A percentile compares a stretch with the other conserved stretches of the same genome.
Evolutionary conservation across 2,888 invertebrate genomes (phyloP).

Genomic region (Mesochorus sp.): DNA sequence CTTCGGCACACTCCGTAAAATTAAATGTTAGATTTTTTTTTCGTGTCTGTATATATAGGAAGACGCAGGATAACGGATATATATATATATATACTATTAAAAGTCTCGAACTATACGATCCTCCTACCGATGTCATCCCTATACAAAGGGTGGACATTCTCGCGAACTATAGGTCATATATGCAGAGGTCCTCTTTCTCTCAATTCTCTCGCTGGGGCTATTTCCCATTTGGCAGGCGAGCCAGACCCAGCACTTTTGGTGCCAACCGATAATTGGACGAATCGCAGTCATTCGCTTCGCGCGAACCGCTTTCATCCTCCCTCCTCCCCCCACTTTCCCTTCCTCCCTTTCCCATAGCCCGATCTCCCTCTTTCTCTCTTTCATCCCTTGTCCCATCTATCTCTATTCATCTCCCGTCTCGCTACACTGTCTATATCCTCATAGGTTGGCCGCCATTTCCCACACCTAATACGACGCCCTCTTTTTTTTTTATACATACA

Average conservation of each 20-base stretch:
- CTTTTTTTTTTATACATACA: slow-evolving; percentile 15
- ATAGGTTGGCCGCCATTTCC: slow-evolving; percentile 19
- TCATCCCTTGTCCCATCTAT: too few species aligned
- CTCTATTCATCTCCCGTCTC: slow-evolving; percentile 11
- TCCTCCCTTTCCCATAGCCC: slow-evolving; percentile 1
- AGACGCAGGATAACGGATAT: slow-evolving; percentile 8
- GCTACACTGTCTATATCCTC: slow-evolving; percentile 37
- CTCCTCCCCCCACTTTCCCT: slow-evolving; percentile 30
- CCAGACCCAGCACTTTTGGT: slow-evolving; percentile 80
- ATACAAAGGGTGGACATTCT: slow-evolving; percentile 36
- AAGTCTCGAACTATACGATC: slow-evolving; percentile 47
- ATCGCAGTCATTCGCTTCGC: slow-evolving; percentile 78
- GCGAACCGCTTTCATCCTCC: slow-evolving; percentile 69
- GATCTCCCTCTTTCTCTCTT: slow-evolving; percentile 28
- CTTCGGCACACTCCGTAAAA: slow-evolving; percentile 41
- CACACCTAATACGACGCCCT: slow-evolving; percentile 26
- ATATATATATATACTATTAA: too few species aligned
- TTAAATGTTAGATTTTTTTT: slow-evolving; percentile 42
- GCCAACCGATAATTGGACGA: slow-evolving; percentile 80
- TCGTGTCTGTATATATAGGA: background rate
- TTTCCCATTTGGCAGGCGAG: slow-evolving; percentile 79
- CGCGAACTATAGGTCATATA: slow-evolving; percentile 40
- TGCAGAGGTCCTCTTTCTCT: slow-evolving; percentile 14
- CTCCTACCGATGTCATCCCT: slow-evolving; percentile 38
- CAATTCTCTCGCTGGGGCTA: slow-evolving; percentile 72